These are phyloP conservation scores for Malacoraja senta DNA, from an alignment of 2,797 vertebrate genomes.

Conservation along the genomic window DNA sequence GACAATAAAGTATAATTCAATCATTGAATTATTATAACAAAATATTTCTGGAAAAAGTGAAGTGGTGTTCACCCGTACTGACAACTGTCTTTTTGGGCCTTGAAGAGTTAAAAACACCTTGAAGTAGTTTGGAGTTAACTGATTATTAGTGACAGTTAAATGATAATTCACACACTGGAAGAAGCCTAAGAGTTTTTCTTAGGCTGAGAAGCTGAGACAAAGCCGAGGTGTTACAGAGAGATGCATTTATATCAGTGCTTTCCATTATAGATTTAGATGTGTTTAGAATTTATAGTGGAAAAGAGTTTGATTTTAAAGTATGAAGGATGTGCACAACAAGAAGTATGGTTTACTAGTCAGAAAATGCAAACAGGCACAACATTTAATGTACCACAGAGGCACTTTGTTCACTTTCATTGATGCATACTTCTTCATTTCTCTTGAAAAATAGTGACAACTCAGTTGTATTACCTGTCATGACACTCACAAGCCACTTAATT, in stretches of 20 bases:
- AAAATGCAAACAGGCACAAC: background rate
- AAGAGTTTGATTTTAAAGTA: background rate
- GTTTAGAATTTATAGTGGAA: background rate
- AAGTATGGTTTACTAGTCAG: background rate
- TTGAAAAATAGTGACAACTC: background rate
- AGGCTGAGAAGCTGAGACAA: background rate
- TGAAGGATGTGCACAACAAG: background rate
- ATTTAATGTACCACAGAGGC: background rate
- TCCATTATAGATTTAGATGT: background rate
- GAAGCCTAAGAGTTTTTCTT: background rate
- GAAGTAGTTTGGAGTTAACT: background rate
- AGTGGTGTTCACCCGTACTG: background rate
- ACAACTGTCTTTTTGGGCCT: background rate
- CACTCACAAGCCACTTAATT: background rate
- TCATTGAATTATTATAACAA: too few relatives aligned
- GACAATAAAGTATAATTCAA: too few relatives aligned
- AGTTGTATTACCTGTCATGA: background rate
- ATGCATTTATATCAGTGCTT: background rate
- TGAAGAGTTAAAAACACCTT: background rate
- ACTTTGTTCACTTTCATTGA: background rate
- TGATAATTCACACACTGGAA: background rate
- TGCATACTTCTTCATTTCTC: background rate
- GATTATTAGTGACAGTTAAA: background rate
- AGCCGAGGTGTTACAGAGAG: background rate
- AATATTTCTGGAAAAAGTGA: too few relatives aligned